Evolutionary conservation across 2,888 invertebrate genomes (phyloP).

Genomic region (Zaprionus lineosus): DNA sequence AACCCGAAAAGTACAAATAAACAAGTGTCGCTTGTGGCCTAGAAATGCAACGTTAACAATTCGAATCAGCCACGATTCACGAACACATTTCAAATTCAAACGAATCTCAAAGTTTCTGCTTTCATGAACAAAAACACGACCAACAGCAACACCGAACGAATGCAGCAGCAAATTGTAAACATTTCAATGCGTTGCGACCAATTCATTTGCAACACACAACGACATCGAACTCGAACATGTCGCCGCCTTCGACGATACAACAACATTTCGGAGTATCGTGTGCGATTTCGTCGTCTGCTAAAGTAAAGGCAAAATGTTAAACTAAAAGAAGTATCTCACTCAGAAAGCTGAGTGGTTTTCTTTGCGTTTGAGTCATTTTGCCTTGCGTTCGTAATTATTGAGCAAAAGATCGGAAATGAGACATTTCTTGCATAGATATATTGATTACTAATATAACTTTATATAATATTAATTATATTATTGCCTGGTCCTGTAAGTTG

Average conservation of each 20-base stretch:
- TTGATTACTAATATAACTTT: too few species aligned
- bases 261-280: too few species aligned
- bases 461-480: too few species aligned
- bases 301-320: background rate
- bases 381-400: too few species aligned
- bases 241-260: too few species aligned
- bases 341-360: too few species aligned
- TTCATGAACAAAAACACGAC: slow-evolving; percentile 1
- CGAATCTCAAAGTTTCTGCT: slow-evolving; percentile 25
- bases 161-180: slow-evolving; percentile 23
- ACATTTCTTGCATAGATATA: too few species aligned
- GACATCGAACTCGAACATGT: slow-evolving; percentile 30
- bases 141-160: background rate
- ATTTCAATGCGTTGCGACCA: slow-evolving; percentile 18
- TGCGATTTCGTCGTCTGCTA: background rate
- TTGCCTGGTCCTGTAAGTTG: too few species aligned
- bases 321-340: too few species aligned
- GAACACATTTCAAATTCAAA: slow-evolving; percentile 47
- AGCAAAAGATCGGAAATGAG: too few species aligned
- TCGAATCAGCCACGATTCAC: slow-evolving; percentile 13
- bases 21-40: slow-evolving; percentile 24
- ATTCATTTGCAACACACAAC: background rate
- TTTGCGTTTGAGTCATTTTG: too few species aligned
- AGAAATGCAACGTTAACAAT: slow-evolving; percentile 46
- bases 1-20: background rate